Evolutionary conservation across 2,113 vertebrate species (phyloP).

Genomic region (Sander lucioperca): DNA sequence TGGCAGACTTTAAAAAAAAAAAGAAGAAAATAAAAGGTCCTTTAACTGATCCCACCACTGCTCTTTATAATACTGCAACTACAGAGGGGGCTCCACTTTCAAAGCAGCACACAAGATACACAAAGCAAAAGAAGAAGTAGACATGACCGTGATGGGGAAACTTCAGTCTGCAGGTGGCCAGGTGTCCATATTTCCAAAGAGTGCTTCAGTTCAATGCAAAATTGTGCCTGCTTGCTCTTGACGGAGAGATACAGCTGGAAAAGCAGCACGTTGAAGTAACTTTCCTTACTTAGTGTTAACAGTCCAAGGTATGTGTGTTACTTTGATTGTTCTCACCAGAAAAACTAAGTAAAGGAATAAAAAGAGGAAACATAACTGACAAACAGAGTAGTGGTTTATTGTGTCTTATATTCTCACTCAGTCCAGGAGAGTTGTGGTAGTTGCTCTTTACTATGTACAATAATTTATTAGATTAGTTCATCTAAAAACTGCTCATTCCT

Average conservation of each 20-base stretch:
- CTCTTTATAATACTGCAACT: conserved; percentile 69
- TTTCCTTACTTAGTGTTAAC: conserved; percentile 40
- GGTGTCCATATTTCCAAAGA: conserved; percentile 6
- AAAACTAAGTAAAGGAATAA: conserved; percentile 60
- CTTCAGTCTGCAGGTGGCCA: conserved; percentile 26
- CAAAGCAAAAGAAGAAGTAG: conserved; percentile 10
- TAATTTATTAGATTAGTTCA: conserved; percentile 88
- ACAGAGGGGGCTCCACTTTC: conserved; percentile 54
- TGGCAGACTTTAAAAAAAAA: neutral
- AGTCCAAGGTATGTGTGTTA: conserved; percentile 1
- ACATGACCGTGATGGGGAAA: neutral
- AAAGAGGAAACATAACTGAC: conserved; percentile 84
- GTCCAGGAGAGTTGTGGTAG: conserved; percentile 77
- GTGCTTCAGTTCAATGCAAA: conserved; percentile 18
- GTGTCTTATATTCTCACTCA: conserved; percentile 83
- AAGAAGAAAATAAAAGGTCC: neutral
- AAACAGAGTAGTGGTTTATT: conserved; percentile 81
- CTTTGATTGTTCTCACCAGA: conserved; percentile 20
- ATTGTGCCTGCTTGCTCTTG: conserved; percentile 31
- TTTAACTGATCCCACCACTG: conserved; percentile 28
- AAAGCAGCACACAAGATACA: conserved; percentile 45
- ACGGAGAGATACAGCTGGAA: conserved; percentile 33
- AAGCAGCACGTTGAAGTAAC: conserved; percentile 27
- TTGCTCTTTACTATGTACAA: conserved; percentile 91
- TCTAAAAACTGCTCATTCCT: conserved; percentile 76